Percentiles rank a stretch among this genome's conserved stretches.
Conservation (phyloP, 2,113 vertebrate species). For the Aegotheles bennettii region DNA sequence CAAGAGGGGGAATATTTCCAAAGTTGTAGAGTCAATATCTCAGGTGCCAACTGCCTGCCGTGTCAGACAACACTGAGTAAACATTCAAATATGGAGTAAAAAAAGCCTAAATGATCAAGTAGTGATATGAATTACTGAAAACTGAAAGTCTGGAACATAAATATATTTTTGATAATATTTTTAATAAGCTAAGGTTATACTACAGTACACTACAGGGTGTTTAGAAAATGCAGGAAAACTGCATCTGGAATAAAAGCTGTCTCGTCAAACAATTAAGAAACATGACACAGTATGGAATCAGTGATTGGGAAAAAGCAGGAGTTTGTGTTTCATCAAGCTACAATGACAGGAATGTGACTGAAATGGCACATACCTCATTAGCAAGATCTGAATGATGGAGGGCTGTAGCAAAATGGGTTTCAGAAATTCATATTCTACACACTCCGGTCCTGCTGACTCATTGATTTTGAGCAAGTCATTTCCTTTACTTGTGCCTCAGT, state of each 20-base stretch:
- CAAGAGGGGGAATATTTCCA: not conserved
- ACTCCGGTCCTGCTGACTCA: not conserved
- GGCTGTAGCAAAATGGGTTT: not conserved
- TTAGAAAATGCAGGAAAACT: not conserved
- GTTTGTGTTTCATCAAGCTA: not conserved
- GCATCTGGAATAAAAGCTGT: not conserved
- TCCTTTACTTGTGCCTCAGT: conserved; percentile 28
- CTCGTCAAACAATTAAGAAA: not conserved
- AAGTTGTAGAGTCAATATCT: not conserved
- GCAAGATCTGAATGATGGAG: not conserved
- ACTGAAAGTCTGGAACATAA: not conserved
- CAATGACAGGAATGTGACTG: not conserved
- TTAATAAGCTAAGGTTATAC: not conserved
- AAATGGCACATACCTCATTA: not conserved
- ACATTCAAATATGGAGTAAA: not conserved
- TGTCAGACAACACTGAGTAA: not conserved
- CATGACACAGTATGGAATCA: not conserved
- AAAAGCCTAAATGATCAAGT: not conserved
- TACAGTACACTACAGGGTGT: not conserved
- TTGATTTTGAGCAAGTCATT: not conserved
- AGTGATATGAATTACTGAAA: not conserved
- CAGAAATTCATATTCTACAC: not conserved
- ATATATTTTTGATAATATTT: not conserved
- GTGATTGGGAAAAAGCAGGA: not conserved
- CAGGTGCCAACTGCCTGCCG: not conserved